Evolutionary conservation across 2,888 invertebrate genomes (phyloP), one percentile per base, ranked within the genome.

Genomic region (Lasioglossum marginatum): DNA sequence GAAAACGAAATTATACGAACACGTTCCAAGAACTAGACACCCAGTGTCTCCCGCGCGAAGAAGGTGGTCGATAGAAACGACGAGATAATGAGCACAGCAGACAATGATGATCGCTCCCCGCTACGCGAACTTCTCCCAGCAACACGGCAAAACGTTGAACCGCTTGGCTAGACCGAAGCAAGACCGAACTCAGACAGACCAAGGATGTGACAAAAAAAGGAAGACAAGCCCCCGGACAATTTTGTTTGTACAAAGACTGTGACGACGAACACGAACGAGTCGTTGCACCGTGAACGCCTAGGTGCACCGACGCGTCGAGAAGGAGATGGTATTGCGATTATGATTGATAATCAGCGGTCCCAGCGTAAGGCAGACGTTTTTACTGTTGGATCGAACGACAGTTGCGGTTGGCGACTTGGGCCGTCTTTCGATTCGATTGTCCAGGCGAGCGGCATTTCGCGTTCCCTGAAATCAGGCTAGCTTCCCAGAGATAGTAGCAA

Each of bases 391-490:
- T 75, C 45, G 71, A 48, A 73, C 83, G 77, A 80, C 71, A 60
- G 23, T 34, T 70, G 57, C 48, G 52, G 52, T 23, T 12, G 52
- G 66, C 63, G 77, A 37, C 8, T 63, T 52, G 12, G 63, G 27
- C 43, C 45, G 40, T 31, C 66, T 31, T 68, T 75, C 31, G 34
- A 48, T 34, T 79, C 76, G 81, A 43, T 63, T 27, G 63, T 83
- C 60, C 60, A 68, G 73, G 52, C 57, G 68, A 37, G 77, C 77
- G 60, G 81, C 57, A 57, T 79, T 81, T 82, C 74, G 52, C 79
- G 23, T 77, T 89, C 87, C 84, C 87, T 78, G 66, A 73, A 83
- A 87, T 79, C 79, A 75, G 71, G 79, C 79, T 87, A 91, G 78
- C 82, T 87, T 83, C 77, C 75, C 85, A 79, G 77, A 77, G 83